Evolutionary conservation across 2,797 vertebrate species (phyloP).

Genomic region (Epinephelus malabaricus): DNA sequence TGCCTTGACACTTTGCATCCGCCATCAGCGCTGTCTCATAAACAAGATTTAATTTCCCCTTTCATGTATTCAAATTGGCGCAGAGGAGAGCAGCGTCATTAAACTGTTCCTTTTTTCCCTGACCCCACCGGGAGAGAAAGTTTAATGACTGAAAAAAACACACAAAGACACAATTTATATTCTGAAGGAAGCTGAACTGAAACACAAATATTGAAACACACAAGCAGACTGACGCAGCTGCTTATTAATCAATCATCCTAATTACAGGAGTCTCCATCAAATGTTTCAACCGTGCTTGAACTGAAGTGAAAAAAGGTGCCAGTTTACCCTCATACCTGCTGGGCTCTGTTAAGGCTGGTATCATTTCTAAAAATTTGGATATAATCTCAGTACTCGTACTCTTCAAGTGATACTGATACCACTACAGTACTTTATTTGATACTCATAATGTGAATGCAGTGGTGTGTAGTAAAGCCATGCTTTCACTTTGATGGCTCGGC

Average conservation of each 20-base stretch:
- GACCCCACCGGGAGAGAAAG: constrained; percentile 11
- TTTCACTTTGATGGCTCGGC: too few species aligned
- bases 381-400: too few species aligned
- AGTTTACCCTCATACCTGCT: too few species aligned
- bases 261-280: not conserved
- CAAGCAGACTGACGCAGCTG: not conserved
- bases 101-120: constrained; percentile 6
- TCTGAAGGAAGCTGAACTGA: not conserved
- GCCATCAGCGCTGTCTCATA: constrained; percentile 60
- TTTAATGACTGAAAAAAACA: not conserved
- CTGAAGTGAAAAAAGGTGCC: too few species aligned
- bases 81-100: constrained; percentile 24
- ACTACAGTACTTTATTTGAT: too few species aligned
- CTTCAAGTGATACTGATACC: too few species aligned
- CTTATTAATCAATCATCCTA: not conserved
- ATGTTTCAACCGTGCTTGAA: too few species aligned
- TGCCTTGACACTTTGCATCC: constrained; percentile 55
- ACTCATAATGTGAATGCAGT: too few species aligned
- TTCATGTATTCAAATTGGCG: constrained; percentile 55
- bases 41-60: constrained; percentile 72
- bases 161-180: not conserved
- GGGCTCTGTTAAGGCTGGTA: too few species aligned
- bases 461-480: too few species aligned
- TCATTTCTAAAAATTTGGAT: too few species aligned
- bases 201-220: not conserved